phyloP scores from a whole-genome alignment of 2,797 vertebrate genomes.

The Amphiprion clarkii region DNA sequence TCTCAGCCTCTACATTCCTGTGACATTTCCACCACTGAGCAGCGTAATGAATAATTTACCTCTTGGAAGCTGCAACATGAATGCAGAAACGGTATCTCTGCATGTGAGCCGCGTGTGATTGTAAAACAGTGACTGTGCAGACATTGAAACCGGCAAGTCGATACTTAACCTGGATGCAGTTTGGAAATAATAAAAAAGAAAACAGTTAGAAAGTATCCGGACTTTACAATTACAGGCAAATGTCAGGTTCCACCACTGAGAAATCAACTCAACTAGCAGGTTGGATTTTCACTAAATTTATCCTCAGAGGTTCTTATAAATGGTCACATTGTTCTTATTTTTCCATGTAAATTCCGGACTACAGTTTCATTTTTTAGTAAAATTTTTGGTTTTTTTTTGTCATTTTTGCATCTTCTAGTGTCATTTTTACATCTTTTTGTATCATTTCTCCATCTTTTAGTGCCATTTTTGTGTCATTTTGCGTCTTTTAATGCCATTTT shows the following conservation, averaged over 20 bases:
- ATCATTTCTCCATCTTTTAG: too few species aligned
- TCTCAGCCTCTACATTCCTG: conserved; percentile 51
- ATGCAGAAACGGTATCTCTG: conserved; percentile 61
- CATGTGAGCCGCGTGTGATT: conserved; percentile 50
- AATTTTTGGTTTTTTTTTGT: too few species aligned
- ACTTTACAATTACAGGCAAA: not conserved
- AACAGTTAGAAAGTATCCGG: conserved; percentile 15
- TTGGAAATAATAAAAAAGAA: not conserved
- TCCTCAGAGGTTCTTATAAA: too few species aligned
- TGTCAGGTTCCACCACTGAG: conserved; percentile 6
- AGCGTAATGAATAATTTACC: conserved; percentile 79
- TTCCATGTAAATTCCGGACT: too few species aligned
- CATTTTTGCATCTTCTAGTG: too few species aligned
- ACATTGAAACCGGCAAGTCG: conserved; percentile 22
- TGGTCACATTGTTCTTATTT: too few species aligned
- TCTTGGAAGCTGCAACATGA: conserved; percentile 60
- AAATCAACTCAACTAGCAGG: too few species aligned
- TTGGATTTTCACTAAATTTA: too few species aligned
- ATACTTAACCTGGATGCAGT: conserved; percentile 3
- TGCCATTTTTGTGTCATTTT: too few species aligned
- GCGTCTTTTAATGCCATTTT: too few species aligned
- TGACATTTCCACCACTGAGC: conserved; percentile 78
- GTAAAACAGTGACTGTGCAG: conserved; percentile 33
- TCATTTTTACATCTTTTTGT: too few species aligned
- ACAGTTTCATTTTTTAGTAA: too few species aligned